Evolutionary conservation across 2,888 invertebrate genomes (phyloP), one percentile per base, ranked within the genome.

Genomic region (Druceiella hillmani): DNA sequence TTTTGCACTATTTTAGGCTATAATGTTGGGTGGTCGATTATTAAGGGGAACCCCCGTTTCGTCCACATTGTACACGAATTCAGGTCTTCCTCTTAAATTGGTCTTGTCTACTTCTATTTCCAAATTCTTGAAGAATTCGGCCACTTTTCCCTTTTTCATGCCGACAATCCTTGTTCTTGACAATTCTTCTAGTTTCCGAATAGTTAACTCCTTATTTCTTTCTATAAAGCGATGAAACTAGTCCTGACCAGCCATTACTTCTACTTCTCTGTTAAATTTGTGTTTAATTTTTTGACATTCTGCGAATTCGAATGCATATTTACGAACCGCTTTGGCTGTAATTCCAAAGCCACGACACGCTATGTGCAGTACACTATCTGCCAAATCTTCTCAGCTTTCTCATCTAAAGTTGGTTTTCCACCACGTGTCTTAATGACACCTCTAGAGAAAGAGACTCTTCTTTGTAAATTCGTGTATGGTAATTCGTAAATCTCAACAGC

Each of bases 181-280:
- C 24, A 41, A 14, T 13, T 30, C 38, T 33, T 38, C 40, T 37
- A 36, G 41, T 36, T 41, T 44, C 11, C 41, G 24, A 36, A 44
- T 44, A 38, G 25, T 38, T 17, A 36, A 34, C 10, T 43, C n/a
- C 16, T 24, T 17, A 24, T 41, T 41, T 34, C 33, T 40, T 30
- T 35, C n/a, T 17, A 31, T 16, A 30, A 40, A 40, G 11, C 29
- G 38, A 40, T 37, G 40, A 22, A 40, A 43, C 40, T 34, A 41
- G 20, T 44, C 38, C 22, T 44, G 28, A 14, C 34, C 40, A 31
- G 40, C 40, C 40, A 36, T 34, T 36, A 20, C n/a, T n/a, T n/a
- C 24, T 27, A 17, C 15, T 30, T 12, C 17, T 30, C 14, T 33
- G 26, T 30, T 28, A 37, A 33, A 33, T 20, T n/a, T 22, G 24